Evolutionary conservation across 2,113 vertebrate genomes (phyloP).

Genomic region (Galbula dea): DNA sequence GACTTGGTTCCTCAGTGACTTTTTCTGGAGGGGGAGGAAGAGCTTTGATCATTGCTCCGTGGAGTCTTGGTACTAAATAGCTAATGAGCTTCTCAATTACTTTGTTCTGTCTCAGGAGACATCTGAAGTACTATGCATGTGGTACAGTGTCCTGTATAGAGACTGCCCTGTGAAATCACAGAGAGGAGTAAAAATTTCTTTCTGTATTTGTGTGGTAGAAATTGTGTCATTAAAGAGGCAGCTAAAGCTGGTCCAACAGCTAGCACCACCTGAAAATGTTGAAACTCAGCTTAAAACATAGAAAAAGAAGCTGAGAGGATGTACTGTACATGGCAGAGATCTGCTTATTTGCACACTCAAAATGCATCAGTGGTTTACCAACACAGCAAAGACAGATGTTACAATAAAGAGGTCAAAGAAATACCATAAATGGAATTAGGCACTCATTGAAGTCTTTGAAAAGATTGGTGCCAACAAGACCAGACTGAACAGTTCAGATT

Average conservation of each 20-base stretch:
- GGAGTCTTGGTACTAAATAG: background rate
- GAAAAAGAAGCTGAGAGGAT: background rate
- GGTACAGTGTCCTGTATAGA: background rate
- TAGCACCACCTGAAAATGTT: background rate
- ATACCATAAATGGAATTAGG: background rate
- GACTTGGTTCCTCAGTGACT: background rate
- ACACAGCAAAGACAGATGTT: background rate
- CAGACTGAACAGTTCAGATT: background rate
- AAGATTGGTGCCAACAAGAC: background rate
- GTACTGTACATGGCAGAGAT: background rate
- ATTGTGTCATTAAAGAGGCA: background rate
- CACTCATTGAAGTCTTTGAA: background rate
- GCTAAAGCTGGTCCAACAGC: background rate
- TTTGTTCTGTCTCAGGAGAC: background rate
- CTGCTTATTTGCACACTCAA: background rate
- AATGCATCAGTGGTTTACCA: background rate
- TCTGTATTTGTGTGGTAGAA: background rate
- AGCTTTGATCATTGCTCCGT: conserved; percentile 6
- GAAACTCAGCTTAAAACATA: background rate
- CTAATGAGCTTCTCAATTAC: background rate
- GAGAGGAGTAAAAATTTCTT: background rate
- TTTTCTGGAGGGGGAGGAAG: background rate
- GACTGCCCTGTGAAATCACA: background rate
- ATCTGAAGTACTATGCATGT: background rate
- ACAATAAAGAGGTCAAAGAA: background rate